Base-by-base conservation (phyloP, 2,797 vertebrate species). In the Centroberyx gerrardi region DNA sequence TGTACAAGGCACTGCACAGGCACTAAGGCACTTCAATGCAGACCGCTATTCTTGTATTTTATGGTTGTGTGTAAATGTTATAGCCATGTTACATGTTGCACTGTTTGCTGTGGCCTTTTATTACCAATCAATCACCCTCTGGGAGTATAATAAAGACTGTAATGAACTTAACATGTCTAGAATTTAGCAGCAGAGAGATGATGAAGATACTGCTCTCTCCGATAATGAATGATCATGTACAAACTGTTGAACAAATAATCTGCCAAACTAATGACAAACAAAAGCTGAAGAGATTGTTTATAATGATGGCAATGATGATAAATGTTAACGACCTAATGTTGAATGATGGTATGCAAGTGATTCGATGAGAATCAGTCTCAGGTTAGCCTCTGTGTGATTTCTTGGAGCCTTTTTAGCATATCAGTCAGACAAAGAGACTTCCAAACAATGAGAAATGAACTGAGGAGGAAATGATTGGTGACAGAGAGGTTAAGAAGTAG, bases 371-470 rank as follows among this genome's bases (percentile, higher is more conserved):
- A 28, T 17, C 14, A 4, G 49, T 51, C 66, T 62, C 4, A 2
- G 42, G 38, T 66, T 33, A n/a, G 49, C 49, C 5, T 10, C 14
- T 40, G 49, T 64, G 48, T 28, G 17, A 15, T 10, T 9, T 42
- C 9, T 10, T 42, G 40, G 1, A 12, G 40, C 40, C 40, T 42
- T 9, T 56, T 62, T 31, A 58, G 51, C 1, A 40, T 62, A 42
- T 36, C 62, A 7, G 60, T 68, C 14, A 56, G 27, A 72, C 38
- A 77, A 13, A 9, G 44, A 67, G 8, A 62, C 15, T 70, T 62
- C 64, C 40, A 59, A 62, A 60, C 28, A 80, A 77, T 72, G 70
- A 89, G 66, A 81, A 82, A 87, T 68, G 4, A 81, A 75, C 27
- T 15, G 63, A 67, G 17, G 48, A 53, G 55, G 62, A 74, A 83